phyloP scores from a whole-genome alignment of 2,888 invertebrate genomes.

The Parnassius mnemosyne region DNA sequence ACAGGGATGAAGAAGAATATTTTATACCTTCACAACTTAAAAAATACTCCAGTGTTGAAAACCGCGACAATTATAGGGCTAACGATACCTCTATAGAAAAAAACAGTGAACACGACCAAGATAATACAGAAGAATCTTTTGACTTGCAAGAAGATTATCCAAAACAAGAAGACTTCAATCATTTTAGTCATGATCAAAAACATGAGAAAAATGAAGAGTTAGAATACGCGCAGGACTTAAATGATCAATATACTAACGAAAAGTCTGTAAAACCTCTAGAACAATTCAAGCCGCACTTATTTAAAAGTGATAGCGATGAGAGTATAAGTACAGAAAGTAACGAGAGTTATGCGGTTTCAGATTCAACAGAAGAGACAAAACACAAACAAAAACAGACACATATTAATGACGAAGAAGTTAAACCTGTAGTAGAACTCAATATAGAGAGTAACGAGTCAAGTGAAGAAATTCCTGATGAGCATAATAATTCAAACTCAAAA shows the following conservation, averaged over 20 bases:
- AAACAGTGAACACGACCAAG: slow-evolving; percentile 8
- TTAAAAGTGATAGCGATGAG: slow-evolving; percentile 9
- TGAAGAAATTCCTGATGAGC: slow-evolving; percentile 33
- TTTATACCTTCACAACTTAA: neutral
- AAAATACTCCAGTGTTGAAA: slow-evolving; percentile 9
- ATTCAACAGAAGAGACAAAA: slow-evolving; percentile 10
- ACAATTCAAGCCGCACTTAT: slow-evolving; percentile 21
- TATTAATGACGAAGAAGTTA: slow-evolving; percentile 64
- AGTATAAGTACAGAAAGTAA: slow-evolving; percentile 17
- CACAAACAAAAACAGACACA: slow-evolving; percentile 35
- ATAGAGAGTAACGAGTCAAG: slow-evolving; percentile 48
- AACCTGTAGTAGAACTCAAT: slow-evolving; percentile 67
- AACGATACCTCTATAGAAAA: slow-evolving; percentile 10
- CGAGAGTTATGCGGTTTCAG: slow-evolving; percentile 9
- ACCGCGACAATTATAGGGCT: neutral
- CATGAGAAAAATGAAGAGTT: neutral
- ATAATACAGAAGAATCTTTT: slow-evolving; percentile 5
- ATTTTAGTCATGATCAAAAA: slow-evolving; percentile 1
- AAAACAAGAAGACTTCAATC: slow-evolving; percentile 1
- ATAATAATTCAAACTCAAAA: slow-evolving; percentile 3
- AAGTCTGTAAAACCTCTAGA: slow-evolving; percentile 31
- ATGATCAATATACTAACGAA: slow-evolving; percentile 8
- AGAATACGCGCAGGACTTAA: neutral
- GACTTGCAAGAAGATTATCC: neutral
- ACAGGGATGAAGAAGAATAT: slow-evolving; percentile 2